Conservation (phyloP, 2,797 vertebrate genomes). For the Numenius phaeopus region DNA sequence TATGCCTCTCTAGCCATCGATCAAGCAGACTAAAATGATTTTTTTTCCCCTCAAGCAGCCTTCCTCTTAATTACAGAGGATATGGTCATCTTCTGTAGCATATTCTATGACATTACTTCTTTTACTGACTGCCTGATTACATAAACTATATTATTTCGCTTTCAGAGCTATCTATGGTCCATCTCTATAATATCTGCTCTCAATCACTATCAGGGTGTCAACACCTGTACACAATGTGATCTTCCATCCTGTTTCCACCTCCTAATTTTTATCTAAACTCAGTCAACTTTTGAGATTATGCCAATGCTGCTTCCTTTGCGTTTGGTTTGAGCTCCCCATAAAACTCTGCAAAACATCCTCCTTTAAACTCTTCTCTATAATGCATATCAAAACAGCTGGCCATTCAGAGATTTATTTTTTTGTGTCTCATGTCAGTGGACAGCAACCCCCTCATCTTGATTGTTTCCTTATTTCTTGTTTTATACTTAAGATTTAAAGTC, state of each 20-base stretch:
- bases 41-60: not conserved
- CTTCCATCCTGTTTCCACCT: not conserved
- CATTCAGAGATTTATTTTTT: not conserved
- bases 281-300: not conserved
- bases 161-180: not conserved
- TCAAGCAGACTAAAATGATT: not conserved
- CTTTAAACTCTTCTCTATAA: not conserved
- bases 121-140: not conserved
- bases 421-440: not conserved
- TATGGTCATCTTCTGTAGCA: not conserved
- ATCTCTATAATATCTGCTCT: not conserved
- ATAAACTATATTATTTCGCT: not conserved
- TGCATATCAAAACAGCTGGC: not conserved
- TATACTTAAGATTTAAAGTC: not conserved
- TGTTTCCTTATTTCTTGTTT: not conserved
- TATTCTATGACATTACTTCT: not conserved
- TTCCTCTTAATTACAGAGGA: not conserved
- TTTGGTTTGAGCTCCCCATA: not conserved
- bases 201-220: not conserved
- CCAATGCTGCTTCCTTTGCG: not conserved
- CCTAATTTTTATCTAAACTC: not conserved
- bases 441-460: not conserved
- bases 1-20: not conserved
- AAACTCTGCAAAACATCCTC: not conserved
- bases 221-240: not conserved